phyloP scores from a whole-genome alignment of 2,113 vertebrate genomes.

The Pyxicephalus adspersus region DNA sequence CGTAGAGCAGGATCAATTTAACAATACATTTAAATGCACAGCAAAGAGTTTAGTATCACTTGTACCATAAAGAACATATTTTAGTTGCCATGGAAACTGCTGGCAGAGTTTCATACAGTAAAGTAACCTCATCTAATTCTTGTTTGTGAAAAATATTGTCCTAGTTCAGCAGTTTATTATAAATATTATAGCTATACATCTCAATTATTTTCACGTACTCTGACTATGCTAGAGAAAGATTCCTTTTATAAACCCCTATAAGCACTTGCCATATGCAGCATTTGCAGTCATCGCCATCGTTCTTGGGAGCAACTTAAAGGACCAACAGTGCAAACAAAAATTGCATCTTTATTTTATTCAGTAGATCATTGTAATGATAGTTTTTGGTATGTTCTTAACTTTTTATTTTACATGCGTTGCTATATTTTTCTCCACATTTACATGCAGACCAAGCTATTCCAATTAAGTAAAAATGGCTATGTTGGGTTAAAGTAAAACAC shows the following conservation, averaged over 20 bases:
- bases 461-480: too few relatives aligned
- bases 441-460: too few relatives aligned
- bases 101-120: slow-evolving; percentile 10
- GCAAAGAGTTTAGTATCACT: too few relatives aligned
- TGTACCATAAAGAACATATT: slow-evolving; percentile 4
- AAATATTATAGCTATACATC: background rate
- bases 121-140: background rate
- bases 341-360: too few relatives aligned
- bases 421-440: too few relatives aligned
- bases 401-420: too few relatives aligned
- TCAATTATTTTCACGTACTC: background rate
- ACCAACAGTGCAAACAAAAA: too few relatives aligned
- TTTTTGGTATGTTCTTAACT: too few relatives aligned
- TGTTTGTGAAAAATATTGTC: background rate
- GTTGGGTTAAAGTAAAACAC: too few relatives aligned
- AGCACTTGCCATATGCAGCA: background rate
- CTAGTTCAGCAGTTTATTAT: background rate
- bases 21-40: too few relatives aligned
- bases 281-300: slow-evolving; percentile 5
- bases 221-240: background rate
- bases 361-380: too few relatives aligned
- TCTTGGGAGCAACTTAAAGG: background rate
- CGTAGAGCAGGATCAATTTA: too few relatives aligned
- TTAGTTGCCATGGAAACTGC: slow-evolving; percentile 26
- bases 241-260: background rate